These are phyloP conservation scores for Toxotes lorentzi DNA, from an alignment of 2,797 vertebrate genomes.

Conservation along the genomic window DNA sequence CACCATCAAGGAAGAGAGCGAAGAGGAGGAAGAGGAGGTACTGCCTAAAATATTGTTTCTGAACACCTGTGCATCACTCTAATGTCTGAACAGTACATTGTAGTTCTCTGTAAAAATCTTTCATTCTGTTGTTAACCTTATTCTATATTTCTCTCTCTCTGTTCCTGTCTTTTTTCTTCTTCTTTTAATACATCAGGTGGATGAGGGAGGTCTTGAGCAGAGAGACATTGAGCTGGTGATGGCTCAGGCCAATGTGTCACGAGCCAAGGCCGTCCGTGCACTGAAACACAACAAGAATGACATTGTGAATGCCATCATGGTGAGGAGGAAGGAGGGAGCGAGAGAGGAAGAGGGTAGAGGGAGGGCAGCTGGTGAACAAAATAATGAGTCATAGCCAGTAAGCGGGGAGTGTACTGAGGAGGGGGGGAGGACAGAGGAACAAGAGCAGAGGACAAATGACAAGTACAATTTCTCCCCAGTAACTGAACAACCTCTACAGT, in stretches of 20 bases:
- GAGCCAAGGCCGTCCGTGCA: constrained; percentile 93
- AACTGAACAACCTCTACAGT: constrained; percentile 49
- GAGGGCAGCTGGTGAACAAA: constrained; percentile 66
- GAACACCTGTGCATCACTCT: neutral
- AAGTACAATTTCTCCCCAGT: constrained; percentile 55
- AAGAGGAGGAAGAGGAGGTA: constrained; percentile 95
- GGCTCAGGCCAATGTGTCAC: constrained; percentile 97
- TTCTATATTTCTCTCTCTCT: neutral
- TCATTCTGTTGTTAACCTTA: neutral
- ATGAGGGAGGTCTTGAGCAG: constrained; percentile 93
- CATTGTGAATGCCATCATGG: constrained; percentile 99
- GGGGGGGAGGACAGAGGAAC: constrained; percentile 12
- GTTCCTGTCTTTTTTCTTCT: neutral
- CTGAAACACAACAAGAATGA: constrained; percentile 98
- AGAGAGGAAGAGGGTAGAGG: constrained; percentile 23
- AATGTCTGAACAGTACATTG: neutral
- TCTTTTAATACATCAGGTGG: constrained; percentile 85
- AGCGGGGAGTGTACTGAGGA: constrained; percentile 13
- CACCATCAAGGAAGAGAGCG: constrained; percentile 92
- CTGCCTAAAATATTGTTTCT: neutral
- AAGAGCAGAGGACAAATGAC: constrained; percentile 62
- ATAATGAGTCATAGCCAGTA: constrained; percentile 69
- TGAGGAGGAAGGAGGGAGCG: constrained; percentile 76
- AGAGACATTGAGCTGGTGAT: constrained; percentile 97
- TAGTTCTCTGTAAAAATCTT: neutral